These are phyloP conservation scores for Metacarcinus magister DNA, from an alignment of 2,888 invertebrate genomes.

Conservation along the genomic window DNA sequence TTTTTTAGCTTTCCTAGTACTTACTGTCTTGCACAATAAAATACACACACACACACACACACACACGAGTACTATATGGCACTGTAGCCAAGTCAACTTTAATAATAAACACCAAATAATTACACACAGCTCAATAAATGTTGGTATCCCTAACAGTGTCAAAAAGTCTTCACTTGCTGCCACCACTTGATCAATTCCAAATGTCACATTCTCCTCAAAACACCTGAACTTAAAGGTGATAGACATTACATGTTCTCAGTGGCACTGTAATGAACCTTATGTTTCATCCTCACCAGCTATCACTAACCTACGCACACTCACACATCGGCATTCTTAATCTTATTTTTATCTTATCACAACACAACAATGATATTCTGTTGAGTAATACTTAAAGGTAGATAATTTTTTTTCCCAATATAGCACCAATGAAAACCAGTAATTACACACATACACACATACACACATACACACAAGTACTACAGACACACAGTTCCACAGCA, in stretches of 20 bases:
- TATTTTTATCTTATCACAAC: not conserved
- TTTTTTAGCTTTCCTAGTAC: not conserved
- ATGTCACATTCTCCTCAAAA: constrained; percentile 40
- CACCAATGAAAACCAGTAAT: not conserved
- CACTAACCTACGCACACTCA: not conserved
- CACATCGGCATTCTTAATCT: not conserved
- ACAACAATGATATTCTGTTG: not conserved
- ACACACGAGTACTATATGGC: not conserved
- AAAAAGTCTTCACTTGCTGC: not conserved
- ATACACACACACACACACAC: not conserved
- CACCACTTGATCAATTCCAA: not conserved
- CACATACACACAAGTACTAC: not conserved
- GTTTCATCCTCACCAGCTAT: not conserved
- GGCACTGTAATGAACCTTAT: not conserved
- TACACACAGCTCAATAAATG: not conserved
- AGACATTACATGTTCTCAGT: not conserved
- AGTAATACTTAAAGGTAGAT: not conserved
- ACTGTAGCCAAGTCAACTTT: not conserved
- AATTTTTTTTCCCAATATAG: not conserved
- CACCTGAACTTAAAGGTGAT: not conserved
- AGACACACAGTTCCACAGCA: not conserved
- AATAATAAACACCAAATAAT: not conserved
- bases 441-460: not conserved
- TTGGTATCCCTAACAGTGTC: not conserved
- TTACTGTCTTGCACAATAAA: not conserved